Conservation (phyloP, 1,140 invertebrate species). For the Drosophila pallidifrons region DNA sequence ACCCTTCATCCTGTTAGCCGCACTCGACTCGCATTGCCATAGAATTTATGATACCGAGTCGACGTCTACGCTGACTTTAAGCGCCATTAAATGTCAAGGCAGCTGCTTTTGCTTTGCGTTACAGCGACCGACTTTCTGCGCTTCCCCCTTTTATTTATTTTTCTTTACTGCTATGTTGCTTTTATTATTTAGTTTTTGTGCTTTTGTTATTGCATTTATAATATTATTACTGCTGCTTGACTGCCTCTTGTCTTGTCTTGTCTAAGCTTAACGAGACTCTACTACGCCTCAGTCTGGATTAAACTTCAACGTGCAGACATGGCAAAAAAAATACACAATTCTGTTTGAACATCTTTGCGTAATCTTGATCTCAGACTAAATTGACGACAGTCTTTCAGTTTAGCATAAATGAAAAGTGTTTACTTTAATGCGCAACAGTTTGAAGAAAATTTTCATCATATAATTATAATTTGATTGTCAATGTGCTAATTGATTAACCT, state of each 20-base stretch:
- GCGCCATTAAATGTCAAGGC: constrained; percentile 72
- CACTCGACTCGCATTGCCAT: constrained; percentile 43
- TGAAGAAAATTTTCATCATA: constrained; percentile 1
- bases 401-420: constrained; percentile 5
- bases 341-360: constrained; percentile 11
- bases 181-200: constrained; percentile 13
- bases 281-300: constrained; percentile 41
- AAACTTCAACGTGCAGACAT: constrained; percentile 32
- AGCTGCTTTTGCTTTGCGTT: constrained; percentile 39
- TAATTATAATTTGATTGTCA: not conserved
- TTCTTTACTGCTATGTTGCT: constrained; percentile 1
- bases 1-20: not conserved
- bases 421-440: not conserved
- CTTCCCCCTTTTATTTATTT: constrained; percentile 2
- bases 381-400: not conserved
- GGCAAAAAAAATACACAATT: constrained; percentile 24
- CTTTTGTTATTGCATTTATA: constrained; percentile 48
- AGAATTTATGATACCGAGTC: constrained; percentile 40
- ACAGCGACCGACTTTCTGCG: constrained; percentile 1
- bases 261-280: constrained; percentile 28
- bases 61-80: constrained; percentile 22
- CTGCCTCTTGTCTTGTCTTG: constrained; percentile 60
- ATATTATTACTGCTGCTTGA: constrained; percentile 71
- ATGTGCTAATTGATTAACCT: too few relatives aligned
- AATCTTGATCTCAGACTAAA: constrained; percentile 4